Base-by-base conservation (phyloP, 2,888 invertebrate genomes). In the Macrostomum cliftonense region DNA sequence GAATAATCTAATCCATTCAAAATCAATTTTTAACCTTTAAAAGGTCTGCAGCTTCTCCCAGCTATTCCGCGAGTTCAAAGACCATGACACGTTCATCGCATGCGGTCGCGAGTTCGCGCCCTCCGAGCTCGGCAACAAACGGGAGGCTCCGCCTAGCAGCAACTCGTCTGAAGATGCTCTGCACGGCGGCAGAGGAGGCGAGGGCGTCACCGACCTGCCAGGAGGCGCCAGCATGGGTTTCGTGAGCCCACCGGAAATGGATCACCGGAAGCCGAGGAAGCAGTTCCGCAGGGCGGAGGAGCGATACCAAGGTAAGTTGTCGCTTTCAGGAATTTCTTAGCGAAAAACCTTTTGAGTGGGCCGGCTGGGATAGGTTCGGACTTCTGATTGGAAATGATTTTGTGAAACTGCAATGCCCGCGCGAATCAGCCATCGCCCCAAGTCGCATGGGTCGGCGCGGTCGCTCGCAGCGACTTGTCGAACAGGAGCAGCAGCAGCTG, bases 31-130 rank as follows among this genome's bases (percentile, higher is more conserved):
- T 49, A 54, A 19, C 1, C 64, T n/a, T n/a, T n/a, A n/a, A n/a
- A n/a, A 84, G 85, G 82, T 89, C 2, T 77, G 85, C 59, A 88
- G 89, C 68, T 91, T 88, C 69, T 87, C 88, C 0, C 89, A 89
- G 62, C 73, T 91, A 47, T 77, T 88, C 44, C 85, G 87, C 67
- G 89, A 89, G 66, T 85, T 87, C 63, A 81, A 83, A 13, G 85
- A 86, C 61, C 80, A 85, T 47, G 86, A 87, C 65, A 85, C 85
- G 4, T 89, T 89, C 71, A 54, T 67, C 12, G 65, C 63, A 1
- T 63, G 63, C 51, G 67, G 64, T 1, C 58, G 60, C n/a, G 65
- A 67, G 54, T 37, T 53, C 17, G 38, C 54, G 12, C 66, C 65
- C 1, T 14, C 57, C 0, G 63, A 64, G 43, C 16, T 40, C 4